Base-by-base conservation (phyloP, 1,140 invertebrate species). In the Macrocentrus cingulum region DNA sequence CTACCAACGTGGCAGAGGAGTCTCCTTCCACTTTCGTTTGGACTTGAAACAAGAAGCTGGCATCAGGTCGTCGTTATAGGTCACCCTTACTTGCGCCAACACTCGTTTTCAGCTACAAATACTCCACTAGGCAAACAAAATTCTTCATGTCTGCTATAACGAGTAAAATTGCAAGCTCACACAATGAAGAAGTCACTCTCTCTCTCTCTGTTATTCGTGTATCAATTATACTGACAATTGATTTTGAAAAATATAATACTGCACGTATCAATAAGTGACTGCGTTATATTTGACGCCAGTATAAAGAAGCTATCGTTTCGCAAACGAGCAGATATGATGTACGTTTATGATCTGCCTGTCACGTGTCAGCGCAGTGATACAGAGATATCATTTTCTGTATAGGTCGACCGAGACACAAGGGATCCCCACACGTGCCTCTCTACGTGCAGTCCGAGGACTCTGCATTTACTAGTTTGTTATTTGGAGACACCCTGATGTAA, bases 381-480 rank as follows among this genome's bases (percentile, higher is more conserved):
- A 74, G 69, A 50, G 68, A 68, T 71, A 74, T 71, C 72, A 71
- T 63, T 74, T 69, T 69, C 55, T 68, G 66, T 72, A 63, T 62
- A 63, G 56, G 58, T 62, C 62, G 23, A 29, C 29, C 13, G 7
- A 16, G 7, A 37, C 32, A 51, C 32, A 18, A 22, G 49, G 25
- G 49, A 18, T 37, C 20, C 63, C 67, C 65, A 66, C 74, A 75
- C 74, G 74, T 76, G 74, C 56, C 71, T 45, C 64, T 39, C 69
- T 63, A 75, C 68, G 64, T 68, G 67, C 72, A 68, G 61, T 58
- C 63, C 58, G 57, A 57, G 56, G 36, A 25, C 66, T 66, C 66
- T n/a, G n/a, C n/a, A n/a, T n/a, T n/a, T n/a, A n/a, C 66, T 45
- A 64, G 64, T 75, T 75, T 72, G 73, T 75, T 74, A 72, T n/a